Base-by-base conservation (phyloP, 2,797 vertebrate genomes). In the Malurus leucopterus region DNA sequence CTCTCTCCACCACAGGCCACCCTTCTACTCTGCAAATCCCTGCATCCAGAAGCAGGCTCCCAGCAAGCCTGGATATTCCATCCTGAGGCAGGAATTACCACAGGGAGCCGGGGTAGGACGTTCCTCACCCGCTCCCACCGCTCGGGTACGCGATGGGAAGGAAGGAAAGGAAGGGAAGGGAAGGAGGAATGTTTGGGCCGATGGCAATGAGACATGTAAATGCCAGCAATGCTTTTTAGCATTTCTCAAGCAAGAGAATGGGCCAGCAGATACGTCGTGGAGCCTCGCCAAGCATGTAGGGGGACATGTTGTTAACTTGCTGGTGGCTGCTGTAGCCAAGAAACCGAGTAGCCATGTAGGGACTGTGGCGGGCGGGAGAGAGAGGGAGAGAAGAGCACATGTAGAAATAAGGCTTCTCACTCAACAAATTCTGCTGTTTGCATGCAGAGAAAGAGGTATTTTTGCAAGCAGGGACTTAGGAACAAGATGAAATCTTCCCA, bases 281-380 rank as follows among this genome's bases (percentile, higher is more conserved):
- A 94, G 89, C 82, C 73, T 88, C 53, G 93, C 93, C 94, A 93
- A 89, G 92, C 91, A 95, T 93, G 94, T 93, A 95, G 94, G 93
- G 93, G 94, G 94, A 95, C 94, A 94, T 92, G 93, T 95, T 95
- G 93, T 93, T 94, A 95, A 95, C 92, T 93, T 95, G 92, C 91
- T 95, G 92, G 92, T 95, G 93, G 94, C 92, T 95, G 92, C 93
- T 91, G 94, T 81, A 94, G 94, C 93, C 93, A 92, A 94, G 94
- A 94, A 92, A 95, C 57, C 1, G 74, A 95, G 90, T 95, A 95
- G 95, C 91, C 93, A 91, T 93, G 95, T 94, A 95, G 89, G 93
- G 92, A 92, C 91, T 94, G 84, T 34, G 76, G 87, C 83, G 49
- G 94, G 93, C 59, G 83, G 79, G 90, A 87, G 91, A 46, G 89